Evolutionary conservation across 2,888 invertebrate genomes (phyloP), one percentile per base, ranked within the genome.

Genomic region (Dorcus hopei): DNA sequence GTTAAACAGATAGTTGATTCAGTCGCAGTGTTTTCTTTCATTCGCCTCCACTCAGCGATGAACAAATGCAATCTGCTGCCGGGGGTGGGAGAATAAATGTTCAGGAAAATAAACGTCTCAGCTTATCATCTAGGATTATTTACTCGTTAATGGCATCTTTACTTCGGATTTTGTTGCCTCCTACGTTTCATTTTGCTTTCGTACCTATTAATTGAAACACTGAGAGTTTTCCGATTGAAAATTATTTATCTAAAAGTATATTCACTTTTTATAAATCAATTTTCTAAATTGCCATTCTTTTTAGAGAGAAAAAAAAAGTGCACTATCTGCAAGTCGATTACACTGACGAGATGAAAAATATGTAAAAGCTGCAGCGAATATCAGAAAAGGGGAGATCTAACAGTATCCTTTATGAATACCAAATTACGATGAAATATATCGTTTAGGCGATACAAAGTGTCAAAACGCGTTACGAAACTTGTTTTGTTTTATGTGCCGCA

Each of bases 1-100:
- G 75, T 77, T 77, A 76, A 76, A 70, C 72, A 73, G 73, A 75
- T 74, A 74, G 68, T 70, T 72, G 71, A 71, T 70, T 69, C 68
- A 61, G 67, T 68, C 68, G 66, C 62, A 64, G 67, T 67, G 64
- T 67, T 68, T 66, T 61, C 65, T 64, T 70, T 65, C 65, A 61
- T 61, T 65, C 62, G 52, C 49, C 56, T 61, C 57, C 55, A 52
- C 40, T 39, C 60, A 52, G 40, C 58, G 60, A 58, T 60, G 58
- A 56, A 57, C 58, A 60, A 61, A 62, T 62, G 62, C 60, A 62
- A 62, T 64, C 57, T 54, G 56, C 42, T 52, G 58, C 54, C 52
- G 54, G 55, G 61, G 56, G 58, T 58, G 57, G 58, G 58, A 54
- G 60, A 57, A 49, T 62, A 67, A 67, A 65, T 65, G 67, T 62